phyloP scores from a whole-genome alignment of 2,888 invertebrate genomes.

The Meteorus cinctellus region DNA sequence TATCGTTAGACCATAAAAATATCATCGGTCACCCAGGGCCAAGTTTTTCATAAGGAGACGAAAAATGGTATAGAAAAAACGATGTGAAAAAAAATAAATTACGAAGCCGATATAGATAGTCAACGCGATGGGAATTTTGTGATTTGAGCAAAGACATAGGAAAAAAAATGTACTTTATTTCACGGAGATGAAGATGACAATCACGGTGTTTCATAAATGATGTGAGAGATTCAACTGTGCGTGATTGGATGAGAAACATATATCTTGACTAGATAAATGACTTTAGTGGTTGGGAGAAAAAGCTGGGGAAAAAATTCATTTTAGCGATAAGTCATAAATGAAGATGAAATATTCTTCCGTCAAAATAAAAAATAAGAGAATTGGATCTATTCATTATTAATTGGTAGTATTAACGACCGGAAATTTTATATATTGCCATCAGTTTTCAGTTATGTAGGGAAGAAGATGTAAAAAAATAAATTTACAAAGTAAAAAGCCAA shows the following conservation, averaged over 20 bases:
- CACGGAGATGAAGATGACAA: conserved; percentile 53
- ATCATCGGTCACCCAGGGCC: conserved; percentile 54
- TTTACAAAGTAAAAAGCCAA: not conserved
- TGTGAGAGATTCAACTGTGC: conserved; percentile 46
- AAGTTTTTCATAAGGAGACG: conserved; percentile 33
- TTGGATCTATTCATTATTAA: conserved; percentile 24
- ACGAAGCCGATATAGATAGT: conserved; percentile 15
- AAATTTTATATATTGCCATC: conserved; percentile 43
- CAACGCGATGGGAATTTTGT: conserved; percentile 10
- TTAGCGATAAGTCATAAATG: conserved; percentile 36
- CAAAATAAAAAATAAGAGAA: conserved; percentile 25
- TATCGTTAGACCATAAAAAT: conserved; percentile 57
- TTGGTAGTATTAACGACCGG: conserved; percentile 39
- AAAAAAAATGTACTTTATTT: conserved; percentile 42
- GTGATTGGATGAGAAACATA: conserved; percentile 28
- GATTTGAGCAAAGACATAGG: not conserved
- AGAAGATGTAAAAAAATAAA: conserved; percentile 28
- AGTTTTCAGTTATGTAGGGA: conserved; percentile 39
- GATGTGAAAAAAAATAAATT: conserved; percentile 21
- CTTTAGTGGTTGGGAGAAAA: not conserved
- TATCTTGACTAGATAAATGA: conserved; percentile 47
- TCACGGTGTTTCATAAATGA: conserved; percentile 60
- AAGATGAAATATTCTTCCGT: conserved; percentile 22
- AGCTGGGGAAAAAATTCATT: conserved; percentile 29
- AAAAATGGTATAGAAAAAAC: conserved; percentile 25